A percentile compares a stretch with the other conserved stretches of the same genome.
Conservation (phyloP, 2,888 invertebrate species). For the Agrotis ipsilon region DNA sequence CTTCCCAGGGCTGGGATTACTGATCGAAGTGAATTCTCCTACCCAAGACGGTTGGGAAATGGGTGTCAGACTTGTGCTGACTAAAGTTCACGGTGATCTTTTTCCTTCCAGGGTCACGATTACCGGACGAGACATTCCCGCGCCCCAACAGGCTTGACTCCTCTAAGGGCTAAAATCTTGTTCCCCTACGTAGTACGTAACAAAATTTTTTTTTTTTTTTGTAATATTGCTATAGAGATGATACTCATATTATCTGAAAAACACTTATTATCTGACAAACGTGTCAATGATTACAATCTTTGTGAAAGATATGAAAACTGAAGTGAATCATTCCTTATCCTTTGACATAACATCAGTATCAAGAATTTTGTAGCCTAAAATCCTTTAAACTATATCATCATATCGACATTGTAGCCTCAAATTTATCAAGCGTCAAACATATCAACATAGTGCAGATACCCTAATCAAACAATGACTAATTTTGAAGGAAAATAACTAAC, state of each 20-base stretch:
- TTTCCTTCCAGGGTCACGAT: too few relatives aligned
- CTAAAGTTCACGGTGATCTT: too few relatives aligned
- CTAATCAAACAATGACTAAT: conserved; percentile 26
- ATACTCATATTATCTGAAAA: too few relatives aligned
- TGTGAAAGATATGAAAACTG: background rate
- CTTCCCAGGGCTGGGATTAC: too few relatives aligned
- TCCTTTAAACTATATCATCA: conserved; percentile 9
- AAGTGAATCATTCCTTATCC: background rate
- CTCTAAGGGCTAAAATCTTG: too few relatives aligned
- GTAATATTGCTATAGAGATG: background rate
- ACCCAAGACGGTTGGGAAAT: too few relatives aligned
- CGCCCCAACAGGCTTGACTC: too few relatives aligned
- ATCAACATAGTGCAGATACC: conserved; percentile 31
- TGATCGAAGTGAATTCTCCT: too few relatives aligned
- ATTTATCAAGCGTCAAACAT: conserved; percentile 44
- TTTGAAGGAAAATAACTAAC: conserved; percentile 25
- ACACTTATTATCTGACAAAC: background rate
- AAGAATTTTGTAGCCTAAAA: conserved; percentile 23
- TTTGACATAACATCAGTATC: background rate
- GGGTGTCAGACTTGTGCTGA: too few relatives aligned
- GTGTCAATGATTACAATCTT: background rate
- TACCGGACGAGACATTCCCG: too few relatives aligned
- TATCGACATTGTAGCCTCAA: background rate
- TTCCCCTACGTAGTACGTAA: too few relatives aligned
- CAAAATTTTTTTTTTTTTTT: too few relatives aligned